A percentile compares a stretch with the other conserved stretches of the same genome.
Conservation (phyloP, 2,113 vertebrate species). For the Platichthys flesus region DNA sequence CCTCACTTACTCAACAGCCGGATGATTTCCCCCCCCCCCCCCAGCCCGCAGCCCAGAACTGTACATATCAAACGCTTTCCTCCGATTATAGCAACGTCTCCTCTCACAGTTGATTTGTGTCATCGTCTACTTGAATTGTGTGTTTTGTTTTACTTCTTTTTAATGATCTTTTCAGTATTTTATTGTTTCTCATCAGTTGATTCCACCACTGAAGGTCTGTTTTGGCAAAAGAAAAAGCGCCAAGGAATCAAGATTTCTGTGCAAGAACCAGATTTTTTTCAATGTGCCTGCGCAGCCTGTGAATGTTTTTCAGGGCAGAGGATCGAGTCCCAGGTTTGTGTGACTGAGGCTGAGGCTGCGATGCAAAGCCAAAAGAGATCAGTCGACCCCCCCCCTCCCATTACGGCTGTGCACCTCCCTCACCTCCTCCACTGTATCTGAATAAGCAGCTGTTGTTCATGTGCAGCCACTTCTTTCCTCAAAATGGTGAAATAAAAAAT, state of each 20-base stretch:
- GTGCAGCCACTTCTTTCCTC: constrained; percentile 87
- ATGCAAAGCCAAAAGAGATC: constrained; percentile 57
- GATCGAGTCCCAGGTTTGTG: constrained; percentile 37
- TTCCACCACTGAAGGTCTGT: constrained; percentile 23
- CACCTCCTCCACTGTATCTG: constrained; percentile 77
- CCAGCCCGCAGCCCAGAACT: constrained; percentile 65
- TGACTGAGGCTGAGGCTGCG: constrained; percentile 46
- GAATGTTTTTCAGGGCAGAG: constrained; percentile 48
- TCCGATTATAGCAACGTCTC: constrained; percentile 35
- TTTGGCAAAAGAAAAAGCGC: constrained; percentile 28
- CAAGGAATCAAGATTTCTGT: constrained; percentile 34
- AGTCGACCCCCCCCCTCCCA: not conserved
- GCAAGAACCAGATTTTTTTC: constrained; percentile 37
- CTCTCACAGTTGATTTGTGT: constrained; percentile 52
- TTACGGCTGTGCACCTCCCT: constrained; percentile 69
- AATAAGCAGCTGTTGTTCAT: constrained; percentile 78
- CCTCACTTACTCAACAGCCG: constrained; percentile 69
- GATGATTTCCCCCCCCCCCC: constrained; percentile 68
- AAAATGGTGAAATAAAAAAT: constrained; percentile 88
- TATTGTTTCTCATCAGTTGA: constrained; percentile 39
- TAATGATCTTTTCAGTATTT: constrained; percentile 64
- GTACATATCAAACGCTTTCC: constrained; percentile 70
- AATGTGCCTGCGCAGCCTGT: constrained; percentile 52
- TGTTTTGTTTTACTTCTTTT: constrained; percentile 52
- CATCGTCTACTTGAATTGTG: constrained; percentile 59